Conservation (phyloP, 2,113 vertebrate genomes). For the Corvus cornix region DNA sequence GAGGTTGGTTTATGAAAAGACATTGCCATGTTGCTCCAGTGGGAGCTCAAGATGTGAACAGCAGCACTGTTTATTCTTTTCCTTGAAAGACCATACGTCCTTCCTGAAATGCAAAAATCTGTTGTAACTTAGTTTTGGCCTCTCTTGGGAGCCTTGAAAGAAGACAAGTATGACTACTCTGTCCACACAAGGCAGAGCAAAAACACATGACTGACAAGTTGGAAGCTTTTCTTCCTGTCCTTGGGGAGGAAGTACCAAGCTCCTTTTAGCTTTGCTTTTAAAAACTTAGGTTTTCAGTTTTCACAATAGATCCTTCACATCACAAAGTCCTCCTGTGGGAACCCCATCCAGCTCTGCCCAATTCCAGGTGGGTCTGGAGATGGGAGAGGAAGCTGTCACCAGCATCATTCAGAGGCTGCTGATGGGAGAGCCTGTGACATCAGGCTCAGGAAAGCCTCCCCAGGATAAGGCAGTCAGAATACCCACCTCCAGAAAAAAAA, state of each 20-base stretch:
- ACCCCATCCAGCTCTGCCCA: background rate
- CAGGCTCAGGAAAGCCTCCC: background rate
- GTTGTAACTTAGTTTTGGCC: background rate
- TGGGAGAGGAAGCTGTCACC: background rate
- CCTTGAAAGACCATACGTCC: background rate
- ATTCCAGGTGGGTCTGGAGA: background rate
- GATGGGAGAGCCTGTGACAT: background rate
- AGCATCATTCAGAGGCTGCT: background rate
- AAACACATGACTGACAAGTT: background rate
- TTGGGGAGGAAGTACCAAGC: background rate
- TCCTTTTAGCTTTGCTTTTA: background rate
- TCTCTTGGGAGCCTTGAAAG: background rate
- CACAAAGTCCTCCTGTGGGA: background rate
- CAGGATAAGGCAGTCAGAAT: background rate
- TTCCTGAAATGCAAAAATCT: constrained; percentile 27
- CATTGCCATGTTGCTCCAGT: background rate
- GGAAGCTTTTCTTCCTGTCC: background rate
- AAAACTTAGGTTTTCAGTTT: background rate
- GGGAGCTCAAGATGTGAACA: background rate
- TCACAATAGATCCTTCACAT: background rate
- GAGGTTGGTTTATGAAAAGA: background rate
- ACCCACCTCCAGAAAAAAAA: background rate
- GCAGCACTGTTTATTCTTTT: background rate
- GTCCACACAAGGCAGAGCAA: background rate
- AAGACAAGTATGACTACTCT: background rate